A percentile compares a stretch with the other conserved stretches of the same genome.
phyloP scores from a whole-genome alignment of 2,113 vertebrate species.

The Oreochromis spilurus region DNA sequence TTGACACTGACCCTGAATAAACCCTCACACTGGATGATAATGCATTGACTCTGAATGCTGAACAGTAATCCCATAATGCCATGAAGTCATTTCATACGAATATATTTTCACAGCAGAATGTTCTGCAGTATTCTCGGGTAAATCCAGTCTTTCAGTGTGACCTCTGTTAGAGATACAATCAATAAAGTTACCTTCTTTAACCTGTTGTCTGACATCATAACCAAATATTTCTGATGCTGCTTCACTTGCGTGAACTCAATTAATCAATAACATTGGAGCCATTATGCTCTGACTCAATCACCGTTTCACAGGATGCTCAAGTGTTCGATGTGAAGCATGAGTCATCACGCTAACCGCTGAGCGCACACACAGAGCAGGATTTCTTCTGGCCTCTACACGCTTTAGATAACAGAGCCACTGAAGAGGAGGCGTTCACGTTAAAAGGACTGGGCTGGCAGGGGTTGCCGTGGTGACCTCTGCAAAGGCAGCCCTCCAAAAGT shows the following conservation, averaged over 20 bases:
- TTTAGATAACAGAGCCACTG: constrained; percentile 2
- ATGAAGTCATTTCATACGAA: not conserved
- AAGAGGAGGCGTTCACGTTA: constrained; percentile 36
- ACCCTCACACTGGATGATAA: not conserved
- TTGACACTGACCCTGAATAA: not conserved
- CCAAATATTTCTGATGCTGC: not conserved
- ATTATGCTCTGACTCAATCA: not conserved
- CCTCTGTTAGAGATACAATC: not conserved
- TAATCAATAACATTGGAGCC: constrained; percentile 7
- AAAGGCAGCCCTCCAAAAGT: constrained; percentile 22
- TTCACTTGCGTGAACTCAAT: not conserved
- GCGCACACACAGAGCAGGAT: not conserved
- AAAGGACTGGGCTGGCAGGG: constrained; percentile 44
- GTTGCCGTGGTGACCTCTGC: constrained; percentile 54
- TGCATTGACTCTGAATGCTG: not conserved
- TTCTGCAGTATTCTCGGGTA: not conserved
- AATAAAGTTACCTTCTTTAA: not conserved
- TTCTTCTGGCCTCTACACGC: constrained; percentile 4
- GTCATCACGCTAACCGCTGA: not conserved
- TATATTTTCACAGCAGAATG: not conserved
- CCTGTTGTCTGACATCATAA: not conserved
- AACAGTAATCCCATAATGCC: not conserved
- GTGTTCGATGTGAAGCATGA: constrained; percentile 3
- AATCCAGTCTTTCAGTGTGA: not conserved
- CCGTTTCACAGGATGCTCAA: not conserved